Base-by-base conservation (phyloP, 2,797 vertebrate genomes). In the Semaprochilodus insignis region DNA sequence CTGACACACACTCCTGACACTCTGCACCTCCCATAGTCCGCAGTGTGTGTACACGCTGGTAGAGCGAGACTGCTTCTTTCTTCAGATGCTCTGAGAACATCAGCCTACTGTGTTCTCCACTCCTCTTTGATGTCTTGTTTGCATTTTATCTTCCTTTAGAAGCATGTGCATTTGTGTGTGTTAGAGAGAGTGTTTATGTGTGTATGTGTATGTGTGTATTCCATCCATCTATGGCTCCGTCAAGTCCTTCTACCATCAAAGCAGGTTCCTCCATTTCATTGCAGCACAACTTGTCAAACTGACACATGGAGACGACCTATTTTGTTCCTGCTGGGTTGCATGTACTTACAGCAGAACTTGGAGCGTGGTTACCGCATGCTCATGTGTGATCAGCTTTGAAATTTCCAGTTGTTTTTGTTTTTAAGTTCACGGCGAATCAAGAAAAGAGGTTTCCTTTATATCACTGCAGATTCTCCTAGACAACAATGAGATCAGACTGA, bases 211-310 rank as follows among this genome's bases (percentile, higher is more conserved):
- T 52, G 55, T 63, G 81, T 71, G 66, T 77, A 21, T 19, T 74
- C 66, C 66, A 83, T 80, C 63, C 83, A 78, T 63, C 78, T 85
- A 74, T 69, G 70, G 67, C 27, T 66, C 54, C 71, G 59, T 85
- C 74, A 69, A 54, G 59, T 70, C n/a, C 80, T 55, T 52, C 31
- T 75, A 60, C 27, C 72, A 78, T 85, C 81, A 83, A 80, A 85
- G 71, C 75, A 79, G 69, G 25, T 81, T 57, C 69, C 65, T 81
- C 63, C 36, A 60, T 83, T 75, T 81, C 74, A 67, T 76, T 75
- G 51, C 54, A 78, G 71, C 78, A 78, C 59, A 83, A 79, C 69
- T 78, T 74, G 31, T 27, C 48, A 63, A 73, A 66, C 57, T 72
- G 34, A 34, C 67, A 78, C 63, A 71, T 44, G 59, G 74, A 74